phyloP scores from a whole-genome alignment of 2,797 vertebrate genomes.

The Spea hammondii region DNA sequence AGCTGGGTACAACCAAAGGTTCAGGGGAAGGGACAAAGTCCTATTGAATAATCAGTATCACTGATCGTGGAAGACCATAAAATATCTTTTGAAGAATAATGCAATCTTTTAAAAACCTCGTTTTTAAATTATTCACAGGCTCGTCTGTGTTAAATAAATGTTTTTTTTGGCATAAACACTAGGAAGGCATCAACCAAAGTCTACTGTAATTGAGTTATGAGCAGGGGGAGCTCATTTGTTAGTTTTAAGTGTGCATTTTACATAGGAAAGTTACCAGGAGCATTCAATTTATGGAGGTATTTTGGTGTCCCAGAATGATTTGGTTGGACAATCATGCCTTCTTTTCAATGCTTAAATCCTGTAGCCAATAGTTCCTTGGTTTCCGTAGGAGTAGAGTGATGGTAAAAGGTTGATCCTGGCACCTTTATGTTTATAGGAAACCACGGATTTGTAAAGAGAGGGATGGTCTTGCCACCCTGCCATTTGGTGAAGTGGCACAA shows the following conservation, averaged over 20 bases:
- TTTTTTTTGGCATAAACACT: neutral
- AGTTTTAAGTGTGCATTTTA: neutral
- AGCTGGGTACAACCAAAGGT: slow-evolving; percentile 1
- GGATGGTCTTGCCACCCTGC: slow-evolving; percentile 28
- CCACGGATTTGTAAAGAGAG: slow-evolving; percentile 18
- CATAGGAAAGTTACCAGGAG: neutral
- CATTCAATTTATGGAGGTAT: neutral
- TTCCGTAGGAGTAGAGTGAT: slow-evolving; percentile 31
- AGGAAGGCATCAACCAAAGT: neutral
- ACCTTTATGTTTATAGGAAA: slow-evolving; percentile 40
- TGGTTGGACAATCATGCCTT: slow-evolving; percentile 5
- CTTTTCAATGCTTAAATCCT: slow-evolving; percentile 24
- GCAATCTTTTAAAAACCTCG: neutral
- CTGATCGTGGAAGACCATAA: neutral
- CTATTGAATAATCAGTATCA: neutral
- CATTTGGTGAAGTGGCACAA: slow-evolving; percentile 26
- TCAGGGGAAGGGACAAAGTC: slow-evolving; percentile 6
- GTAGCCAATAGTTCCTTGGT: slow-evolving; percentile 24
- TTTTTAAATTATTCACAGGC: neutral
- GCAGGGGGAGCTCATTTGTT: neutral
- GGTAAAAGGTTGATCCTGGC: slow-evolving; percentile 29
- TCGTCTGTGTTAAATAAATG: neutral
- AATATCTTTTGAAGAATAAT: neutral
- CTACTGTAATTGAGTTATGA: neutral
- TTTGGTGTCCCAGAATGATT: slow-evolving; percentile 13